Evolutionary conservation across 2,113 vertebrate species (phyloP).

Genomic region (Xiphophorus maculatus): DNA sequence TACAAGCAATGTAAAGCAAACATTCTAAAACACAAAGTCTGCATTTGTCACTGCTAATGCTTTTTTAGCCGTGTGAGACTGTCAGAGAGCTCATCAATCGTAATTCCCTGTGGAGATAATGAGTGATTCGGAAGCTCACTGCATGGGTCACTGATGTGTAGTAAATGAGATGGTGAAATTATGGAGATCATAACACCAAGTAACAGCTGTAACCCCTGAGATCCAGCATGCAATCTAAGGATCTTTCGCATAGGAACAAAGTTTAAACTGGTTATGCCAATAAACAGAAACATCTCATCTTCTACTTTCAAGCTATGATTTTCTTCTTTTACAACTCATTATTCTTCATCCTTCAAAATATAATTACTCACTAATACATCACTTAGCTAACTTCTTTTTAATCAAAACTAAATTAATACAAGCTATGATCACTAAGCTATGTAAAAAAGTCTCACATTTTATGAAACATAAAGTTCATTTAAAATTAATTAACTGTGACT

Average conservation of each 20-base stretch:
- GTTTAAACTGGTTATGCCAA: conserved; percentile 1
- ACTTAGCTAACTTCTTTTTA: background rate
- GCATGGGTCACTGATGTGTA: background rate
- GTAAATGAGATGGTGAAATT: conserved; percentile 9
- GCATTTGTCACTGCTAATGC: conserved; percentile 1
- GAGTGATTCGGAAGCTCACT: background rate
- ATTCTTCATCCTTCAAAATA: background rate
- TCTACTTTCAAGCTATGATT: background rate
- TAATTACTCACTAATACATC: background rate
- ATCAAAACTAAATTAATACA: background rate
- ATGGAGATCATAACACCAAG: conserved; percentile 9
- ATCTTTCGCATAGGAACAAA: background rate
- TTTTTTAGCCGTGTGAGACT: background rate
- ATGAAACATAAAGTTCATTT: too few relatives aligned
- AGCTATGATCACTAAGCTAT: too few relatives aligned
- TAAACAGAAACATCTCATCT: background rate
- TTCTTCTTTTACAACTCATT: background rate
- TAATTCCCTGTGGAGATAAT: conserved; percentile 22
- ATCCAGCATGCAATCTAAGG: conserved; percentile 5
- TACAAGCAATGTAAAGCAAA: background rate
- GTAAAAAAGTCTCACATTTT: too few relatives aligned
- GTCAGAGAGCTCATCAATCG: background rate
- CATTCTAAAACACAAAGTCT: conserved; percentile 8
- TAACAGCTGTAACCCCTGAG: background rate
- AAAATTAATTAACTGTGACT: too few relatives aligned